Conservation (phyloP, 2,888 invertebrate genomes). For the Belgica antarctica region DNA sequence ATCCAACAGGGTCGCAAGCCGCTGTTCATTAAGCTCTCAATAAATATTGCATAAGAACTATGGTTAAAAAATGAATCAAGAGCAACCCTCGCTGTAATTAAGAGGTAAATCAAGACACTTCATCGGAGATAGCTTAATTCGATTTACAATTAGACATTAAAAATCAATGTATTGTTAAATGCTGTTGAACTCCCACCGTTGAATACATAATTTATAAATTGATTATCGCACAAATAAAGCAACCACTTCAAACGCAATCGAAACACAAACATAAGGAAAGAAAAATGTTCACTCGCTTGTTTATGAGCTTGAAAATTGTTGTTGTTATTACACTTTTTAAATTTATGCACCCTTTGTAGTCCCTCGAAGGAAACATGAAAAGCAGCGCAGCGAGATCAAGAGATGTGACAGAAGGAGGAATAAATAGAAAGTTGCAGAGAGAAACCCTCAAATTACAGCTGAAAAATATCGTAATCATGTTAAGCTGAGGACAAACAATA, state of each 20-base stretch:
- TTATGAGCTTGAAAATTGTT: neutral
- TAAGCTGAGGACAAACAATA: slow-evolving; percentile 43
- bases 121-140: slow-evolving; percentile 22
- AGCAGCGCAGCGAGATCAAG: slow-evolving; percentile 4
- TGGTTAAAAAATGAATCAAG: too few species aligned
- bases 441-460: slow-evolving; percentile 27
- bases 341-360: slow-evolving; percentile 40
- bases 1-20: too few species aligned
- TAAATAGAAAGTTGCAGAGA: slow-evolving; percentile 14
- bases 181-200: neutral
- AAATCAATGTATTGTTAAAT: slow-evolving; percentile 14
- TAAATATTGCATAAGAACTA: too few species aligned
- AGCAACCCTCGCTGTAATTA: neutral
- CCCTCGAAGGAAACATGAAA: neutral
- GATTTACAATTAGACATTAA: slow-evolving; percentile 36
- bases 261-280: neutral
- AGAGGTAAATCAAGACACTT: neutral
- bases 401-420: slow-evolving; percentile 11
- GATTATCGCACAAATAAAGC: slow-evolving; percentile 25
- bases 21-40: too few species aligned
- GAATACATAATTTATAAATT: slow-evolving; percentile 37
- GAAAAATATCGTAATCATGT: slow-evolving; percentile 35
- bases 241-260: slow-evolving; percentile 20
- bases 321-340: too few species aligned
- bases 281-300: neutral